These are phyloP conservation scores for Himalopsyche tibetana DNA, from an alignment of 2,888 invertebrate genomes.

Conservation along the genomic window DNA sequence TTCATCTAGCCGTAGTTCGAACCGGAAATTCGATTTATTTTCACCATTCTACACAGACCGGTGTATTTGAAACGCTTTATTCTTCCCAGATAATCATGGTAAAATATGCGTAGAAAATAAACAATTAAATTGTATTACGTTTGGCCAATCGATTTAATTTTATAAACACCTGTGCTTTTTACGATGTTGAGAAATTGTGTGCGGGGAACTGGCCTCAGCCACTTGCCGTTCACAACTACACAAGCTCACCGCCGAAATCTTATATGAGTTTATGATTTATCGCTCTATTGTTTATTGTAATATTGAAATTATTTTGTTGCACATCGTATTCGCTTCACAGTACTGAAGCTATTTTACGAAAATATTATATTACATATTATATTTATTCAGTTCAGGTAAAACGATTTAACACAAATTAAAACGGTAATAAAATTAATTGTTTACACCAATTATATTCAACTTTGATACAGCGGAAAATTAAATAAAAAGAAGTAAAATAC, in stretches of 20 bases:
- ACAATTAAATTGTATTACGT: neutral
- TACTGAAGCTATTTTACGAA: neutral
- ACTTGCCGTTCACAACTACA: too few relatives aligned
- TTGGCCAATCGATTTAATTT: conserved; percentile 43
- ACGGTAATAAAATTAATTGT: conserved; percentile 30
- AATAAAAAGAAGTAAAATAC: neutral
- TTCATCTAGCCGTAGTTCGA: too few relatives aligned
- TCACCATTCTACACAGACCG: too few relatives aligned
- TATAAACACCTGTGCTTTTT: neutral
- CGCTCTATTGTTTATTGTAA: conserved; percentile 62
- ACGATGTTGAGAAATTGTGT: neutral
- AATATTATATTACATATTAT: neutral
- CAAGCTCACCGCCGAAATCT: conserved; percentile 23
- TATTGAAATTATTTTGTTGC: conserved; percentile 6
- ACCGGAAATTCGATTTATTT: too few relatives aligned
- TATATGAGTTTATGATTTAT: conserved; percentile 62
- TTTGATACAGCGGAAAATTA: neutral
- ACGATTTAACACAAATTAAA: neutral
- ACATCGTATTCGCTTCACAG: conserved; percentile 3
- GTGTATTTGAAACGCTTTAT: too few relatives aligned
- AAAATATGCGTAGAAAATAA: too few relatives aligned
- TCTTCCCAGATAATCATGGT: too few relatives aligned
- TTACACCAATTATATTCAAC: neutral
- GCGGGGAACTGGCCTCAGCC: too few relatives aligned
- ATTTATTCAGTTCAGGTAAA: conserved; percentile 29